Evolutionary conservation across 2,888 invertebrate genomes (phyloP), one percentile per base, ranked within the genome.

Genomic region (Himalopsyche kuldschensis): DNA sequence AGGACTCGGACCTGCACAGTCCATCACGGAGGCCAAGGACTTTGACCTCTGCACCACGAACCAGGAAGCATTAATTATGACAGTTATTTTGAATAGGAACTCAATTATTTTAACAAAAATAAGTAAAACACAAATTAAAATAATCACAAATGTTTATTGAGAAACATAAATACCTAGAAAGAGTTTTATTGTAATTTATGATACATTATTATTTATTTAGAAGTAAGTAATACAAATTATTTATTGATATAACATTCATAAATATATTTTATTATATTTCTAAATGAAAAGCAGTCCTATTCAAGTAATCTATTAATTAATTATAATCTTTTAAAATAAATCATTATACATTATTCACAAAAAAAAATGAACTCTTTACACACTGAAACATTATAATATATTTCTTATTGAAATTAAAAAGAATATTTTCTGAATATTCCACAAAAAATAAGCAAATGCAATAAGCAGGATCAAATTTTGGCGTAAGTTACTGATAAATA

Each of bases 91-190:
- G n/a, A n/a, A n/a, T n/a, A n/a, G n/a, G n/a, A n/a, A n/a, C n/a
- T n/a, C n/a, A n/a, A n/a, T n/a, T n/a, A n/a, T n/a, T n/a, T 8
- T 48, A 17, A 1, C 1, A 31, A 35, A 32, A 80, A 30, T 35
- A 81, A 80, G 31, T 80, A 75, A 80, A 82, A 82, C 78, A 48
- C 80, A 35, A 69, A 75, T 27, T 78, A 63, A 17, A 78, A 31
- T 80, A 77, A 78, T 81, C 81, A 81, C 81, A 81, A 81, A 48
- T 78, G 79, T 82, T 82, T 82, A 82, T 84, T 84, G 27, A 77
- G 69, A 82, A 84, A 84, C 82, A 84, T 84, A 84, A 84, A 84
- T 84, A 84, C 79, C 80, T 84, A 82, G 55, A 82, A 69, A 41
- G 79, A 80, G 27, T 32, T 75, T 32, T n/a, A 41, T 20, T 75